A percentile compares a stretch with the other conserved stretches of the same genome.
phyloP scores from a whole-genome alignment of 1,140 invertebrate genomes.

The Cephus cinctus region DNA sequence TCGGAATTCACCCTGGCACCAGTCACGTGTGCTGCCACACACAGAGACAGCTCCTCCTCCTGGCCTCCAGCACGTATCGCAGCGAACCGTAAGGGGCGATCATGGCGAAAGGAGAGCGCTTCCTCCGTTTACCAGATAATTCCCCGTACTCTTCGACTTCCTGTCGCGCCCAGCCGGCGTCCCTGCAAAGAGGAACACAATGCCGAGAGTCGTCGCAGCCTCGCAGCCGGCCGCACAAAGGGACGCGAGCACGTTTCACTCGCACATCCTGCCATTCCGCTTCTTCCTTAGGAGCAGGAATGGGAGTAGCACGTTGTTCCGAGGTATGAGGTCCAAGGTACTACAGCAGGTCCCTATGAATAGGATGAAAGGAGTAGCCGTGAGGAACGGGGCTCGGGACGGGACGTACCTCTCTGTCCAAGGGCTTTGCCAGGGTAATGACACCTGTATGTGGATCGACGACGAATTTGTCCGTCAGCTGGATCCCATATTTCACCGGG shows the following conservation, averaged over 20 bases:
- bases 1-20: neutral
- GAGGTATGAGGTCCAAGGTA: no score
- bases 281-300: no score
- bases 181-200: constrained; percentile 2
- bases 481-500: constrained; percentile 69
- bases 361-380: no score
- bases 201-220: neutral
- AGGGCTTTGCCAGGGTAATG: constrained; percentile 72
- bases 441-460: constrained; percentile 76
- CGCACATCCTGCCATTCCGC: neutral
- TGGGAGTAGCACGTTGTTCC: no score
- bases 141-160: constrained; percentile 19
- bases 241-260: neutral
- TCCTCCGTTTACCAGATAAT: constrained; percentile 18
- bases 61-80: no score
- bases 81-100: no score
- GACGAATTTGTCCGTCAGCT: constrained; percentile 76
- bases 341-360: no score
- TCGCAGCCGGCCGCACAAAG: neutral
- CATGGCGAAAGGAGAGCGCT: neutral
- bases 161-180: constrained; percentile 13
- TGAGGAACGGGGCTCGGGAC: no score
- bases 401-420: constrained; percentile 83
- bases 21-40: neutral
- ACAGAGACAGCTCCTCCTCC: no score